A percentile compares a stretch with the other conserved stretches of the same genome.
phyloP scores from a whole-genome alignment of 2,113 vertebrate genomes.

The Brachionichthys hirsutus region DNA sequence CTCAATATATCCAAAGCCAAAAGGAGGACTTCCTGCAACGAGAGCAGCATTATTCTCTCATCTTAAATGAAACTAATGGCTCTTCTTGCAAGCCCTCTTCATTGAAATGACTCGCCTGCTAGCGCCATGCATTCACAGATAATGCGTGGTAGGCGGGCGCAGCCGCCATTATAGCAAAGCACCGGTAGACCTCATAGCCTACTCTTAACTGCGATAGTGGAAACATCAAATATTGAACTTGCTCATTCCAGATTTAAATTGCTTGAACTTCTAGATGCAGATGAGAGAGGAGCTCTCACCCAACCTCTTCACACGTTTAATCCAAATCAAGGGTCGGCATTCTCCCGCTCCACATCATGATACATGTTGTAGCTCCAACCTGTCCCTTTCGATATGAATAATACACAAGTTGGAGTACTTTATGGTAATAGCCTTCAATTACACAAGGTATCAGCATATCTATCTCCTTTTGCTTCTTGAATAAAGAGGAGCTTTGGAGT shows the following conservation, averaged over 20 bases:
- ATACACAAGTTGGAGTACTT: conserved; percentile 72
- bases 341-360: conserved; percentile 64
- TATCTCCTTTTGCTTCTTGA: conserved; percentile 51
- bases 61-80: conserved; percentile 45
- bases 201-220: conserved; percentile 53
- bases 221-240: conserved; percentile 68
- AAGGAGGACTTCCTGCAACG: conserved; percentile 22
- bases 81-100: conserved; percentile 34
- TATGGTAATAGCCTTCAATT: conserved; percentile 75
- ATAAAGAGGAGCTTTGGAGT: conserved; percentile 48
- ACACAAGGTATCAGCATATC: conserved; percentile 65
- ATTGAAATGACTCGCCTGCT: conserved; percentile 35
- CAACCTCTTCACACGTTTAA: conserved; percentile 63
- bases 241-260: conserved; percentile 68
- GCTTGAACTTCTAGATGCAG: conserved; percentile 46
- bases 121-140: conserved; percentile 19
- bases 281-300: conserved; percentile 53
- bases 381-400: conserved; percentile 73
- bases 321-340: conserved; percentile 64
- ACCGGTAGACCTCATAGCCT: conserved; percentile 59
- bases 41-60: conserved; percentile 48
- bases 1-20: conserved; percentile 16
- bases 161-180: conserved; percentile 49
- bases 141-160: conserved; percentile 32
- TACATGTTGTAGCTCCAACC: conserved; percentile 65